These are phyloP conservation scores for Tadarida brasiliensis DNA, from an alignment of 2,797 vertebrate species.

Conservation along the genomic window DNA sequence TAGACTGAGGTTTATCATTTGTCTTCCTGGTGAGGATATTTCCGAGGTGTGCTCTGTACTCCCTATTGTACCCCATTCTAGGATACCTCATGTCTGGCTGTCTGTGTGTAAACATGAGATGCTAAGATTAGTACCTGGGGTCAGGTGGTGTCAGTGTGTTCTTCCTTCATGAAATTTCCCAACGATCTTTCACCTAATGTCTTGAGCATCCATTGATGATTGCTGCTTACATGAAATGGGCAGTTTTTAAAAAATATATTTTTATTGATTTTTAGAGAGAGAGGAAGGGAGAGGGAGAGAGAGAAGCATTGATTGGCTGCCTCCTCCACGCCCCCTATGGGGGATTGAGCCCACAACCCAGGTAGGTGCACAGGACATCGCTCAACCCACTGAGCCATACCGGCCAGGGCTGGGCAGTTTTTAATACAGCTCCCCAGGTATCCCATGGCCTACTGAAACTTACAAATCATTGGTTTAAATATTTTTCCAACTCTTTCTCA, in stretches of 20 bases:
- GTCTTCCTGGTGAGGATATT: neutral
- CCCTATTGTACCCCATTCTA: neutral
- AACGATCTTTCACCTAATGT: neutral
- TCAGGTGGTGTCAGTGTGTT: neutral
- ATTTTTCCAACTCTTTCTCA: constrained; percentile 11
- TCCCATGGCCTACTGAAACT: neutral
- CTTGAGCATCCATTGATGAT: neutral
- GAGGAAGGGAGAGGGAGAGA: neutral
- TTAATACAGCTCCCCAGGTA: neutral
- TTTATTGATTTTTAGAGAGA: neutral
- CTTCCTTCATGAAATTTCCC: constrained; percentile 5
- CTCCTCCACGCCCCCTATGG: neutral
- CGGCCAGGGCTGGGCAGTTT: neutral
- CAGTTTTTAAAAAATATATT: neutral
- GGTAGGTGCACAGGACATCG: neutral
- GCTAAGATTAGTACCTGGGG: neutral
- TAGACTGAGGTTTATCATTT: neutral
- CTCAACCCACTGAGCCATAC: neutral
- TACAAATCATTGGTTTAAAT: neutral
- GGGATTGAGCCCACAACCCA: neutral
- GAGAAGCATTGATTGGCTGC: neutral
- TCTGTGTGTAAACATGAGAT: neutral
- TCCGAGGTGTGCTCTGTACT: neutral
- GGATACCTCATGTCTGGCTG: neutral
- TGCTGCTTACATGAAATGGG: neutral